Conservation (phyloP, 2,797 vertebrate genomes). For the Mycteria americana region DNA sequence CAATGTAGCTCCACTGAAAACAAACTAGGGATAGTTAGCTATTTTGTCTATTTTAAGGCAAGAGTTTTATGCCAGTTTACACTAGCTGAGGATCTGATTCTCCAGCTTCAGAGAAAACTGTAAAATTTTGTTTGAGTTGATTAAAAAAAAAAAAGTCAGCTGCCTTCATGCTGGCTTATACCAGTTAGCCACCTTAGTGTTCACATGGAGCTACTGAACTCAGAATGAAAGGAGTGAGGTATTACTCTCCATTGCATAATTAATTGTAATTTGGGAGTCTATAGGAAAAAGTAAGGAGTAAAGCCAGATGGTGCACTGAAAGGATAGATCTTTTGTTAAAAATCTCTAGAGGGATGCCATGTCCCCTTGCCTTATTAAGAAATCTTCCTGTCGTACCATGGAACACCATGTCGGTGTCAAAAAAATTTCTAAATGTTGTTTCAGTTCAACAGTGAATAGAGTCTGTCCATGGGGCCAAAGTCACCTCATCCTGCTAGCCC, state of each 20-base stretch:
- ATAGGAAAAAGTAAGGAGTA: not conserved
- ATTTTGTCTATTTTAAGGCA: conserved; percentile 45
- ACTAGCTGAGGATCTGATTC: not conserved
- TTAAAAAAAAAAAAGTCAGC: not conserved
- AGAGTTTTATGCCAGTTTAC: not conserved
- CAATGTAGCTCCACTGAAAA: conserved; percentile 37
- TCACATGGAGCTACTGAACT: not conserved
- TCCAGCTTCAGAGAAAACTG: not conserved
- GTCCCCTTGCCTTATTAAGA: conserved; percentile 6
- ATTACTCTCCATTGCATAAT: not conserved
- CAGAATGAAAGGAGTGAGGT: not conserved
- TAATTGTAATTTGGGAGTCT: not conserved
- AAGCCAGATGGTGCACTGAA: not conserved
- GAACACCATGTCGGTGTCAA: not conserved
- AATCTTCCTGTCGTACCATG: not conserved
- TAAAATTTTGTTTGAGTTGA: not conserved
- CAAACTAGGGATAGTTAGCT: conserved; percentile 10
- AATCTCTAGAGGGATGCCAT: not conserved
- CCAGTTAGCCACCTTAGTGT: not conserved
- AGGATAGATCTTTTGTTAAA: not conserved
- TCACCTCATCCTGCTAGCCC: not conserved
- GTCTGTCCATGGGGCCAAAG: not conserved
- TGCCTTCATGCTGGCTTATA: not conserved
- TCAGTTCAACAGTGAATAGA: not conserved
- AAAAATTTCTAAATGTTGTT: not conserved